These are phyloP conservation scores for Ahaetulla prasina DNA, from an alignment of 2,113 vertebrate genomes.

Conservation along the genomic window DNA sequence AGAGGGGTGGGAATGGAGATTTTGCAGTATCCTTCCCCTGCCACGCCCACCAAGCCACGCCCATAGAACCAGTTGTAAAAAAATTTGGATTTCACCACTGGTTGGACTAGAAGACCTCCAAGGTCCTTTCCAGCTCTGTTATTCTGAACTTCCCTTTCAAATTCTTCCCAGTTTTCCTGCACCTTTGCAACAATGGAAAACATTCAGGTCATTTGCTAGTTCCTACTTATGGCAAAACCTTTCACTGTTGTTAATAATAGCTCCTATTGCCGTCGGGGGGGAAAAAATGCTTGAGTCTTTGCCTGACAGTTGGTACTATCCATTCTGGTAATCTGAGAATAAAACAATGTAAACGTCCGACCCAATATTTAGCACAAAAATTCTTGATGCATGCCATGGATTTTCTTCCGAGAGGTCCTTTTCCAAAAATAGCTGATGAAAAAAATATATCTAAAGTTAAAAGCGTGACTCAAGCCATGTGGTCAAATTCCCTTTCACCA, in stretches of 20 bases:
- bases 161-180: too few species aligned
- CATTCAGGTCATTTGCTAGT: background rate
- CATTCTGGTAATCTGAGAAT: background rate
- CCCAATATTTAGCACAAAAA: conserved; percentile 3
- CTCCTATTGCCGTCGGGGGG: background rate
- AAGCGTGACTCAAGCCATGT: background rate
- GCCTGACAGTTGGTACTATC: background rate
- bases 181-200: background rate
- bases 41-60: too few species aligned
- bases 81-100: too few species aligned
- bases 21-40: too few species aligned
- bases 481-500: background rate
- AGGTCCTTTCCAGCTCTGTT: background rate
- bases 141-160: background rate
- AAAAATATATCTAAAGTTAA: background rate
- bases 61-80: too few species aligned
- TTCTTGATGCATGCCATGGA: background rate
- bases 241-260: background rate
- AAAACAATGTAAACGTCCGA: background rate
- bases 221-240: background rate
- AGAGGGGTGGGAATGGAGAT: too few species aligned
- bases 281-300: too few species aligned
- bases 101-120: background rate
- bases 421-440: conserved; percentile 7
- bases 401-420: background rate